Percentiles rank a stretch among this genome's conserved stretches.
These are phyloP conservation scores for Drosophila paranaensis DNA, from an alignment of 2,888 invertebrate species.

Conservation along the genomic window DNA sequence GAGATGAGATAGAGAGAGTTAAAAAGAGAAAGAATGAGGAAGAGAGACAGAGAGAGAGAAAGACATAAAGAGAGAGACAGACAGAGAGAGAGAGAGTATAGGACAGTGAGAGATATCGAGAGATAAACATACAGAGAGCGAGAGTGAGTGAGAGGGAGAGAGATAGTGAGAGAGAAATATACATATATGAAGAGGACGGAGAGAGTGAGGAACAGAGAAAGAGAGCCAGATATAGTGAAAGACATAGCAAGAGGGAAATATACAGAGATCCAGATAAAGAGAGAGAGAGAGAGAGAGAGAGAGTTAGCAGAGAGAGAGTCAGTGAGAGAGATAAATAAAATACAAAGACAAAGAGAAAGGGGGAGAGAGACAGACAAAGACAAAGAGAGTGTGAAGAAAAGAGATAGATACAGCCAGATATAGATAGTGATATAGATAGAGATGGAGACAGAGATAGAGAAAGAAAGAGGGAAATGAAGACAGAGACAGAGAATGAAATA, in stretches of 20 bases:
- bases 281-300: background rate
- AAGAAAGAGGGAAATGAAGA: background rate
- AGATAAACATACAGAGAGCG: background rate
- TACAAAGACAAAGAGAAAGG: background rate
- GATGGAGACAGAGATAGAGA: background rate
- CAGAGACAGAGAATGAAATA: background rate
- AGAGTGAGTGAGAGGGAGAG: background rate
- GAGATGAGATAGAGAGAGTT: background rate
- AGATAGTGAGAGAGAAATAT: background rate
- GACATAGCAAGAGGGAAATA: background rate
- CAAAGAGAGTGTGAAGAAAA: background rate
- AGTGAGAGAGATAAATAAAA: background rate
- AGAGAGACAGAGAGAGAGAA: background rate
- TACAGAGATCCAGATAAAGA: background rate
- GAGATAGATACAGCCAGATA: background rate
- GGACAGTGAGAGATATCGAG: background rate
- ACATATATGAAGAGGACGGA: background rate
- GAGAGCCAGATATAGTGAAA: background rate
- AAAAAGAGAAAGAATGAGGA: background rate
- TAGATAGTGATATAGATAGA: background rate
- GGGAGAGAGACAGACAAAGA: background rate
- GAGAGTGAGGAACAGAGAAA: background rate
- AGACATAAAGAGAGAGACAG: background rate
- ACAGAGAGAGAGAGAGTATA: background rate
- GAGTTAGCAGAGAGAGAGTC: background rate